Base-by-base conservation (phyloP, 2,113 vertebrate genomes). In the Electrona antarctica region DNA sequence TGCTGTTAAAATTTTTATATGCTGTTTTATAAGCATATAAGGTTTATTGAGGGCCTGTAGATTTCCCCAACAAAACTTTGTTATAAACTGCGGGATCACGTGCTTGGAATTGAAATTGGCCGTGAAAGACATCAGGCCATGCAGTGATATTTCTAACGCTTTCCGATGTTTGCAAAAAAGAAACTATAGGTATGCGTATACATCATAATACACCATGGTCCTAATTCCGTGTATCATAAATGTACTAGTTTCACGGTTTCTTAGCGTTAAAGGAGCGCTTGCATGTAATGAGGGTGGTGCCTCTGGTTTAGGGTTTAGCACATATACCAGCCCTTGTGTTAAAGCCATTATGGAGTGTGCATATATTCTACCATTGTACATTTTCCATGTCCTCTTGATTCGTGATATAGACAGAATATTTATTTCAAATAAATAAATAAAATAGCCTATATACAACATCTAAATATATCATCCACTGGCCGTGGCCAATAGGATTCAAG, bases 21-120 rank as follows among this genome's bases (percentile, higher is more conserved):
- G 96, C 95, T 97, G 95, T 98, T 99, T 98, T 98, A 99, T 98
- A 99, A 98, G 96, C 97, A 93, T 96, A 98, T 96, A 96, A 98
- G 96, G 96, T 97, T 99, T 98, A 99, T 97, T 95, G 96, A 98
- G 95, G 95, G 94, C 95, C 95, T 93, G 94, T 95, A 95, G 95
- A 95, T 95, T 96, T 96, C 94, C 95, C 95, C 95, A 95, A 95
- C 94, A 95, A 96, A 98, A 97, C 95, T 95, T 97, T 96, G 93
- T 96, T 97, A 96, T 97, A 97, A 96, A 96, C 95, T 94, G 93
- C 93, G 92, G 88, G 94, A 96, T 98, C 96, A 97, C 96, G 96
- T 98, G 96, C 93, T 96, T 95, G 95, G 93, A 95, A 93, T 96
- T 98, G 95, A 99, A 98, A 97, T 98, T 97, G 96, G 95, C 96